Evolutionary conservation across 2,888 invertebrate species (phyloP).

Genomic region (Tridacna crocea): DNA sequence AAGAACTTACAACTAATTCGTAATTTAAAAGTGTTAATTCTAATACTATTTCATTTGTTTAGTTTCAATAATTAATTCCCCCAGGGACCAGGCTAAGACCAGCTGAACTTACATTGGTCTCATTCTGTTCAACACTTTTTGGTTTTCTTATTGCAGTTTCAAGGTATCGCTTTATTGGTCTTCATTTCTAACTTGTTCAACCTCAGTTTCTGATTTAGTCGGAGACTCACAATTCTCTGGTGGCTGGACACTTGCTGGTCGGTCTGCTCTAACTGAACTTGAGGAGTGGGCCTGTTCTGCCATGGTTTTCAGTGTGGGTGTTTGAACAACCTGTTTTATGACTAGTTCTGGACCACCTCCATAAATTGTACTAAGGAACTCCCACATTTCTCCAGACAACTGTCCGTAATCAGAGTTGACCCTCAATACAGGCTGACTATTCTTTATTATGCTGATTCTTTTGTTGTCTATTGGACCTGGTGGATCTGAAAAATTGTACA

Average conservation of each 20-base stretch:
- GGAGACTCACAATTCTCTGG: not conserved
- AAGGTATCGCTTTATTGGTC: not conserved
- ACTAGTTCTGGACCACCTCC: conserved; percentile 94
- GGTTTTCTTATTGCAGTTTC: not conserved
- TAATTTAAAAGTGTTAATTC: no score
- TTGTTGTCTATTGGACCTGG: conserved; percentile 95
- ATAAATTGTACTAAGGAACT: conserved; percentile 93
- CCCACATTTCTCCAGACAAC: conserved; percentile 93
- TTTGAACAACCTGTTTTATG: conserved; percentile 61
- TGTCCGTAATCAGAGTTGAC: conserved; percentile 85
- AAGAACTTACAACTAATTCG: no score
- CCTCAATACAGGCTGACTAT: conserved; percentile 78
- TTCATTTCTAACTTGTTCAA: conserved; percentile 5
- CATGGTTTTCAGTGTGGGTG: conserved; percentile 80
- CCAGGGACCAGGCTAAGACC: not conserved
- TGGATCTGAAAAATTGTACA: conserved; percentile 86
- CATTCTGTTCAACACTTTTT: not conserved
- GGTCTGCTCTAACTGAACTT: conserved; percentile 31
- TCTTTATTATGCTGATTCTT: conserved; percentile 87
- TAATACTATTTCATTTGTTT: no score
- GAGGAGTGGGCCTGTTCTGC: conserved; percentile 50
- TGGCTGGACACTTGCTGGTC: conserved; percentile 4
- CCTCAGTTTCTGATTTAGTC: not conserved
- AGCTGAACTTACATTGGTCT: not conserved
- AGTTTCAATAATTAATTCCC: no score